phyloP scores from a whole-genome alignment of 2,113 vertebrate genomes.

The Callithrix jacchus region DNA sequence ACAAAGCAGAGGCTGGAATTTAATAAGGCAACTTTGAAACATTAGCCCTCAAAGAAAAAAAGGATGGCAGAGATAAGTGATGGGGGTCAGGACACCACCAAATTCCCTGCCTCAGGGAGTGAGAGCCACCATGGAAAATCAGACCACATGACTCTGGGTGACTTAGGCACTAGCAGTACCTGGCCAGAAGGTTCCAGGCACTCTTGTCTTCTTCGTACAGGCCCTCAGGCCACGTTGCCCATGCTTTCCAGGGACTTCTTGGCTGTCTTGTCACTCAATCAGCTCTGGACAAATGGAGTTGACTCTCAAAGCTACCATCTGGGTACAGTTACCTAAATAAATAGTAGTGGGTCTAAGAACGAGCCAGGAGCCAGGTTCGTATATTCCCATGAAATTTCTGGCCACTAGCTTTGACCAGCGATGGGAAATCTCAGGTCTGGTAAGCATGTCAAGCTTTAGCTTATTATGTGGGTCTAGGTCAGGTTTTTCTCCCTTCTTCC shows the following conservation, averaged over 20 bases:
- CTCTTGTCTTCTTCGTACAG: background rate
- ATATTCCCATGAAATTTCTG: conserved; percentile 40
- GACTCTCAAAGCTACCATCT: conserved; percentile 35
- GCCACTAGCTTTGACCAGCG: background rate
- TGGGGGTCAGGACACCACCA: background rate
- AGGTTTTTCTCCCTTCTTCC: rapidly evolving
- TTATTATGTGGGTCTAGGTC: background rate
- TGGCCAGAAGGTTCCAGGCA: conserved; percentile 14
- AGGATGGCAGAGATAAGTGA: background rate
- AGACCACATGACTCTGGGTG: background rate
- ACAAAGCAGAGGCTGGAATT: background rate
- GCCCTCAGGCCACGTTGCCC: background rate
- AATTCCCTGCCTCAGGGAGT: background rate
- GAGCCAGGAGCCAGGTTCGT: conserved; percentile 45
- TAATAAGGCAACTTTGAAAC: conserved; percentile 5
- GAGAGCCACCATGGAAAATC: background rate
- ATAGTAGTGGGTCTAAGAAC: background rate
- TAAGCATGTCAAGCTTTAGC: background rate
- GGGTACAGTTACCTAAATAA: conserved; percentile 19
- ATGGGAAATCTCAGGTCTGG: background rate
- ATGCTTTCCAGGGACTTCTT: conserved; percentile 52
- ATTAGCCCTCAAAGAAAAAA: background rate
- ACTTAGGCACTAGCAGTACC: background rate
- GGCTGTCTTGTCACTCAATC: conserved; percentile 40
- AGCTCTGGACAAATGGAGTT: conserved; percentile 9